These are phyloP conservation scores for Catamblyrhynchus diadema DNA, from an alignment of 2,797 vertebrate genomes.

Conservation along the genomic window DNA sequence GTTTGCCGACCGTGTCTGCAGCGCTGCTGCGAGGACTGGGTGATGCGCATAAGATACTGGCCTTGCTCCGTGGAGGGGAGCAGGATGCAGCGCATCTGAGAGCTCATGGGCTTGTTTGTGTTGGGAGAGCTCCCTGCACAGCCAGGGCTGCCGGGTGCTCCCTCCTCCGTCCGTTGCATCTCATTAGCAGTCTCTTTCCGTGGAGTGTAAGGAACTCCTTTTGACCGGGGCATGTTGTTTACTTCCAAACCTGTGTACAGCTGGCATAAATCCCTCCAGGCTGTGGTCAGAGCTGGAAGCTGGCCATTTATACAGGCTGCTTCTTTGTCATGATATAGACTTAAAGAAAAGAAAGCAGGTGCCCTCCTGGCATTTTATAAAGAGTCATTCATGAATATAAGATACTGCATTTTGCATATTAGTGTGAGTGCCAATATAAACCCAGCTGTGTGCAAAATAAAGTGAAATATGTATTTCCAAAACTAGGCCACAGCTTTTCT, in stretches of 20 bases:
- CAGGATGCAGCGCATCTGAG: not conserved
- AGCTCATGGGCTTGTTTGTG: not conserved
- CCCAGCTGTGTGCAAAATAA: conserved; percentile 79
- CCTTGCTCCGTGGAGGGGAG: not conserved
- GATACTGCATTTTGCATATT: conserved; percentile 79
- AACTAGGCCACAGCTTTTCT: conserved; percentile 72
- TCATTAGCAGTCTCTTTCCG: conserved; percentile 58
- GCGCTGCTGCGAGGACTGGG: not conserved
- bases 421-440: conserved; percentile 75
- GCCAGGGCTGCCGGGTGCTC: not conserved
- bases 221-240: conserved; percentile 66
- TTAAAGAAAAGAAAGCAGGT: conserved; percentile 87
- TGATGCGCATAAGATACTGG: accelerated
- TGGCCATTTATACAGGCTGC: conserved; percentile 82
- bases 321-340: conserved; percentile 84
- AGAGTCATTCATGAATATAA: conserved; percentile 86
- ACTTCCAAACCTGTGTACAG: conserved; percentile 75
- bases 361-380: conserved; percentile 85
- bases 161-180: conserved; percentile 8
- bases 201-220: conserved; percentile 63
- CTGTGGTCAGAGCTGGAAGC: conserved; percentile 80
- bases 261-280: conserved; percentile 82
- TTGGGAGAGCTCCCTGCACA: not conserved
- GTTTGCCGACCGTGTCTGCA: not conserved
- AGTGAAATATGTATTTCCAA: conserved; percentile 76